A percentile compares a stretch with the other conserved stretches of the same genome.
Conservation (phyloP, 64 coral and sea anemone genomes). For the Pocillopora damicornis region DNA sequence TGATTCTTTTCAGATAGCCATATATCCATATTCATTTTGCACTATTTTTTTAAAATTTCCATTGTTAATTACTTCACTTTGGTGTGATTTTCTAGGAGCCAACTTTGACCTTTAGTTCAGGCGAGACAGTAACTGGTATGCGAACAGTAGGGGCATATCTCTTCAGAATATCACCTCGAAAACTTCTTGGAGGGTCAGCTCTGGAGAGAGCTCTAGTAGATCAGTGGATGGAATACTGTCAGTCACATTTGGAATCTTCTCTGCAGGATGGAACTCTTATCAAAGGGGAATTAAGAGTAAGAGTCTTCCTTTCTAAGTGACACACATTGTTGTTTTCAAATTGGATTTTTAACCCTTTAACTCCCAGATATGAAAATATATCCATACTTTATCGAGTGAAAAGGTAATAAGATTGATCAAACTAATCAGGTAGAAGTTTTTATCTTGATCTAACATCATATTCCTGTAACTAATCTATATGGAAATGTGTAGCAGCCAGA, state of each 20-base stretch:
- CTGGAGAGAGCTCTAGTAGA: slow-evolving; percentile 60
- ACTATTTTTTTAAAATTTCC: too few relatives aligned
- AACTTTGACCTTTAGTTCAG: slow-evolving; percentile 35
- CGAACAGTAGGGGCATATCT: slow-evolving; percentile 47
- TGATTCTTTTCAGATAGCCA: too few relatives aligned
- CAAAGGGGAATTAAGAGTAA: slow-evolving; percentile 37
- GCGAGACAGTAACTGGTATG: slow-evolving; percentile 42
- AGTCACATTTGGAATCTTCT: slow-evolving; percentile 12
- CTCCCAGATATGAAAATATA: too few relatives aligned
- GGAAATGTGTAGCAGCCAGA: too few relatives aligned
- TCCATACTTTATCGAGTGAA: too few relatives aligned
- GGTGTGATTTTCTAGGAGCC: slow-evolving; percentile 12
- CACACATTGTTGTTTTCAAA: too few relatives aligned
- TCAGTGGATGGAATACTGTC: slow-evolving; percentile 70
- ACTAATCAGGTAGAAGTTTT: too few relatives aligned
- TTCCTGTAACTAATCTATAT: too few relatives aligned
- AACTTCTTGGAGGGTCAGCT: slow-evolving; percentile 47
- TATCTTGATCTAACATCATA: too few relatives aligned
- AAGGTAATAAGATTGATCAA: too few relatives aligned
- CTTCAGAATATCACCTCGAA: slow-evolving; percentile 9
- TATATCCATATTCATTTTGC: too few relatives aligned
- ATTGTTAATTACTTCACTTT: background rate
- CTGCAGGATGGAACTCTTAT: slow-evolving; percentile 26
- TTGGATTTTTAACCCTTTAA: background rate
- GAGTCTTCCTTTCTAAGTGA: background rate